Conservation (phyloP, 2,888 invertebrate species). For the Limnephilus marmoratus region DNA sequence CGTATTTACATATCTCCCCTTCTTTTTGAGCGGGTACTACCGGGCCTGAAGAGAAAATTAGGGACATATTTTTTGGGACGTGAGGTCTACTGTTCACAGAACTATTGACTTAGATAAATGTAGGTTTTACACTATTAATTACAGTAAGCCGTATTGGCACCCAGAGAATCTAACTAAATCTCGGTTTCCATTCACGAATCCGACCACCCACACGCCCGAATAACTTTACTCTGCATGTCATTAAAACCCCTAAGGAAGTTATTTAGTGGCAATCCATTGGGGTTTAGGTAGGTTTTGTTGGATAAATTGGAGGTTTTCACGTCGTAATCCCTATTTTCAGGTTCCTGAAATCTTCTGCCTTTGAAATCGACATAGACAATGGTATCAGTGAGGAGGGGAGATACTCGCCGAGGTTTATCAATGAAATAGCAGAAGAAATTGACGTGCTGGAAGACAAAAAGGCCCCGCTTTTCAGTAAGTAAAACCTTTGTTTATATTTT, state of each 20-base stretch:
- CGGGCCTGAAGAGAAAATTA: no score
- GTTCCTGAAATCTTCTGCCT: slow-evolving; percentile 86
- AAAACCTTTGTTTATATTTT: slow-evolving; percentile 49
- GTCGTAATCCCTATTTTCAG: slow-evolving; percentile 70
- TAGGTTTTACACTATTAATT: neutral
- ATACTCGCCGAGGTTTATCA: slow-evolving; percentile 88
- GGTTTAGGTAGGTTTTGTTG: neutral
- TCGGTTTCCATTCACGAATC: neutral
- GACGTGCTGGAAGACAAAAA: slow-evolving; percentile 90
- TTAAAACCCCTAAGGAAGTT: neutral
- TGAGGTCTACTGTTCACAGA: no score
- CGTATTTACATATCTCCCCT: no score
- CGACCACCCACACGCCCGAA: neutral
- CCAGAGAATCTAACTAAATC: neutral
- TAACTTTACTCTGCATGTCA: neutral
- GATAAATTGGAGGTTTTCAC: slow-evolving; percentile 10
- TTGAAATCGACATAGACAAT: slow-evolving; percentile 86
- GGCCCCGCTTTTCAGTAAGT: slow-evolving; percentile 88
- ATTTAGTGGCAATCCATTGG: neutral
- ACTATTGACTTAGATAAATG: no score
- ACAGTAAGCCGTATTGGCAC: neutral
- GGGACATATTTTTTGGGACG: no score
- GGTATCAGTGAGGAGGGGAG: slow-evolving; percentile 86
- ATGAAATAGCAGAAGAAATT: slow-evolving; percentile 89
- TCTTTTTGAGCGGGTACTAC: no score